Base-by-base conservation (phyloP, 2,888 invertebrate genomes). In the Polylopha cassiicola region DNA sequence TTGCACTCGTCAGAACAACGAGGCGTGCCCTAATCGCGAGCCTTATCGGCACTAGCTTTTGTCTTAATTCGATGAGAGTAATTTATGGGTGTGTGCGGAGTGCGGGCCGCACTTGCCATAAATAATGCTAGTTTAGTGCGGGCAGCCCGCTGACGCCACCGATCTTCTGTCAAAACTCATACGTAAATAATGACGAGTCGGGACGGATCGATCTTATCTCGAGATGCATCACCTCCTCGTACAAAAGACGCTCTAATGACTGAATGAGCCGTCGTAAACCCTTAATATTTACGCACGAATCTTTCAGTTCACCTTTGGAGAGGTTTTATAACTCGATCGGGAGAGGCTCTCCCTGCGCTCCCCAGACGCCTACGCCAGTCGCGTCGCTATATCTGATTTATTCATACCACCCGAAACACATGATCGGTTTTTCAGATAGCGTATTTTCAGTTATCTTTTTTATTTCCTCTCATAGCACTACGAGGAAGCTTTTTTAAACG, bases 371-470 rank as follows among this genome's bases (percentile, higher is more conserved):
- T 73, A 71, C 71, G 65, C 71, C 69, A 65, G 62, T 65, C 72
- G 61, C 67, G 60, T 61, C 69, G 61, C 71, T 73, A 72, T 73
- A 75, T 76, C 80, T 82, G 75, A 82, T 84, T 82, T 81, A 82
- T 82, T 82, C 78, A 80, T 75, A 80, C 74, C 77, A 74, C 78
- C 81, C 78, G 68, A 73, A 74, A 73, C 76, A 76, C 75, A 79
- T 77, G 80, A 80, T 75, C 75, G 74, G 71, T 76, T 79, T 79
- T 76, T 76, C 66, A 67, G 66, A 62, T 66, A 38, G 41, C 30
- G 37, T 42, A 66, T 67, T 63, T 58, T 61, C 64, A 64, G 60
- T 64, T 65, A 65, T 65, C 60, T 61, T 66, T 74, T 73, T 72
- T 49, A 43, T 47, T 68, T 59, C 50, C 55, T 51, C 58, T 53